Evolutionary conservation across 1,140 invertebrate species (phyloP).

Genomic region (Babylonia areolata): DNA sequence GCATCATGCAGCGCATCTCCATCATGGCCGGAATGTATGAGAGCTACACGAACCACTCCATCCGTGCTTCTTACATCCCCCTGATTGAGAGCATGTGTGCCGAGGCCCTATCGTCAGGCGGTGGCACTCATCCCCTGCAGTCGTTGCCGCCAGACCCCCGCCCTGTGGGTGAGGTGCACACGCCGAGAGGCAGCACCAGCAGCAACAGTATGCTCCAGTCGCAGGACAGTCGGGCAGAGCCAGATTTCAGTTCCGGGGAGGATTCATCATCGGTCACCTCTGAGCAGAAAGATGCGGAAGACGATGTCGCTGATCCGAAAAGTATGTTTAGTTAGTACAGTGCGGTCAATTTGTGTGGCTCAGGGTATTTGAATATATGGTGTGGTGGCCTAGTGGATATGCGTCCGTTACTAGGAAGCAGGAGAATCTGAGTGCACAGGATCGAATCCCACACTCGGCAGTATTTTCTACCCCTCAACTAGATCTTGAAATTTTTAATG

Average conservation of each 20-base stretch:
- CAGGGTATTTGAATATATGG: no score
- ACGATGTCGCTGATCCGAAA: slow-evolving; percentile 7
- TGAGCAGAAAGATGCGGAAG: slow-evolving; percentile 16
- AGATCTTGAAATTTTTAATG: no score
- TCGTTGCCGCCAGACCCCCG: neutral
- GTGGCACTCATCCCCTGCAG: neutral
- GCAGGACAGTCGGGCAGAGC: slow-evolving; percentile 37
- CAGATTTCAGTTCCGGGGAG: slow-evolving; percentile 28
- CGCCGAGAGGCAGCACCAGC: neutral
- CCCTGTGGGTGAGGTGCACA: neutral
- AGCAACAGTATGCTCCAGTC: slow-evolving; percentile 1
- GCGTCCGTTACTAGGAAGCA: no score
- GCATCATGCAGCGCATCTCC: slow-evolving; percentile 67
- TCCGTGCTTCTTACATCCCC: slow-evolving; percentile 65
- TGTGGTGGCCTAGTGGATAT: no score
- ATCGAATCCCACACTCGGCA: no score
- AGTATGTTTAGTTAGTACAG: no score
- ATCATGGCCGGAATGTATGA: slow-evolving; percentile 61
- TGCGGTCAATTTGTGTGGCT: no score
- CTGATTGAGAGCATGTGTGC: slow-evolving; percentile 65
- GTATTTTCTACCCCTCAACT: no score
- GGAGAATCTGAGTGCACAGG: no score
- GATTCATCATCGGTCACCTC: slow-evolving; percentile 22
- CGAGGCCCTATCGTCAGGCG: slow-evolving; percentile 45
- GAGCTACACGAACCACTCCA: slow-evolving; percentile 69